Conservation (phyloP, 2,888 invertebrate species). For the Mesochorus sp. region DNA sequence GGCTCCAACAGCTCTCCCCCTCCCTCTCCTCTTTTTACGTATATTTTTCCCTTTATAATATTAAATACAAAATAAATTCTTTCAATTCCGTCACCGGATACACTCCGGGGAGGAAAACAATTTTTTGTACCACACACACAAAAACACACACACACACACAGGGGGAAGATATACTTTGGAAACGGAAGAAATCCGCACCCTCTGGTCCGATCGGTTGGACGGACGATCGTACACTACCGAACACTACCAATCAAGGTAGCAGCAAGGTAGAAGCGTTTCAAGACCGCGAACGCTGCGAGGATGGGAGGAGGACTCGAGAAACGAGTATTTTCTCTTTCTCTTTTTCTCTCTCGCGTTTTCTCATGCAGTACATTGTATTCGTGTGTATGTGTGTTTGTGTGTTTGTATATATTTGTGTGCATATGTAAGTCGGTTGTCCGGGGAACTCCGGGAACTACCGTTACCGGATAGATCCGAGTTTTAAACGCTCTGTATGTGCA, state of each 20-base stretch:
- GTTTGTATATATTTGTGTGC: too few relatives aligned
- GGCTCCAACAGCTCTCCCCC: background rate
- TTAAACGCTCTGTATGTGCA: background rate
- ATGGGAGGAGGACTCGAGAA: constrained; percentile 56
- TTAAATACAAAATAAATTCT: background rate
- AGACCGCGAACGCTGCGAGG: background rate
- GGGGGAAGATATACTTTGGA: background rate
- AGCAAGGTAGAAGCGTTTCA: constrained; percentile 60
- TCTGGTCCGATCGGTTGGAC: constrained; percentile 49
- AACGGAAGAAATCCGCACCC: too few relatives aligned
- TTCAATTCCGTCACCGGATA: too few relatives aligned
- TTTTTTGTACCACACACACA: too few relatives aligned
- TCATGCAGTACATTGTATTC: too few relatives aligned
- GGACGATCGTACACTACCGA: constrained; percentile 64
- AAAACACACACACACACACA: background rate
- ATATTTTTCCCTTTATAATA: background rate
- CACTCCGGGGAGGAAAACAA: too few relatives aligned
- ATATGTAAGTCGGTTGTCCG: constrained; percentile 2
- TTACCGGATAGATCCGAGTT: constrained; percentile 42
- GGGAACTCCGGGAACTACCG: constrained; percentile 53
- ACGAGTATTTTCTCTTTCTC: constrained; percentile 66
- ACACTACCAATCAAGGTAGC: constrained; percentile 73
- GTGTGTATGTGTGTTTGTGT: too few relatives aligned
- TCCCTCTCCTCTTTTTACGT: too few relatives aligned
- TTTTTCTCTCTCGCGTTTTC: background rate